A percentile compares a stretch with the other conserved stretches of the same genome.
Conservation (phyloP, 2,888 invertebrate genomes). For the Pterostichus niger region DNA sequence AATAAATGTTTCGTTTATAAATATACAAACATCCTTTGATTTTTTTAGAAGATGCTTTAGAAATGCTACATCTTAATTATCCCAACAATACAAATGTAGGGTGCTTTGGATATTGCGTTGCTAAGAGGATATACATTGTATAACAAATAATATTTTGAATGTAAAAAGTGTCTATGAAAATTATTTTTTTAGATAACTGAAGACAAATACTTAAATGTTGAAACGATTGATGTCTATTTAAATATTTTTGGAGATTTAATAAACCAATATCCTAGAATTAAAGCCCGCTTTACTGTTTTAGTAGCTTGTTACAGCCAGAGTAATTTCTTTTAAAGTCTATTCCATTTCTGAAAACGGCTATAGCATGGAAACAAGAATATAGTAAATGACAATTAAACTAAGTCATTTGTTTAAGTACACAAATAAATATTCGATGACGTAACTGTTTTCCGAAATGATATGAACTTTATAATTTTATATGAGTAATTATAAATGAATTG, state of each 20-base stretch:
- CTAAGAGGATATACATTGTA: background rate
- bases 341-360: too few species aligned
- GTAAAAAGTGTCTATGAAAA: background rate
- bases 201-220: slow-evolving; percentile 16
- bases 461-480: background rate
- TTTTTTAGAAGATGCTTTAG: background rate
- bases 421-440: too few species aligned
- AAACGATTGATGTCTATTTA: background rate
- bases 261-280: background rate
- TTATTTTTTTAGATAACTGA: slow-evolving; percentile 8
- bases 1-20: too few species aligned
- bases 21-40: too few species aligned
- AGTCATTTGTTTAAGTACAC: too few species aligned
- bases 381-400: too few species aligned
- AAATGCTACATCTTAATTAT: background rate
- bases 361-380: too few species aligned
- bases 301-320: background rate
- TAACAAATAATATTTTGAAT: too few species aligned
- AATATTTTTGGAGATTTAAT: background rate
- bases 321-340: background rate
- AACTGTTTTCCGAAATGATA: too few species aligned
- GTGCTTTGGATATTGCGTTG: slow-evolving; percentile 22
- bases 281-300: background rate
- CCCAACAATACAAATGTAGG: background rate
- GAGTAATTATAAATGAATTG: background rate